phyloP scores from a whole-genome alignment of 92 coral and sea anemone genomes.

The Micromussa lordhowensis region DNA sequence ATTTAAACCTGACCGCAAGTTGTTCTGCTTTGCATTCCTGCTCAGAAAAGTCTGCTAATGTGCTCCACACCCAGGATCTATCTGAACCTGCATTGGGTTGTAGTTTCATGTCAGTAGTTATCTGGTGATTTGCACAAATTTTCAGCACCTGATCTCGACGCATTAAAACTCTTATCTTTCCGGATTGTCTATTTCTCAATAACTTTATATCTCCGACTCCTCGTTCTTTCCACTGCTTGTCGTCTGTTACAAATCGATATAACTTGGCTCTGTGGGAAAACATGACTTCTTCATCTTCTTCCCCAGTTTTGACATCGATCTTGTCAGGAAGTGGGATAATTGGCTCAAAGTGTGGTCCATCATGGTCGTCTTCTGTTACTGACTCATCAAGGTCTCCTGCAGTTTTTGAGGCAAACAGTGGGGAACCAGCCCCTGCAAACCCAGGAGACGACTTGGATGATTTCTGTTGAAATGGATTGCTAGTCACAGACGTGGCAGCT shows the following conservation, averaged over 20 bases:
- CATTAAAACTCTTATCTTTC: constrained; percentile 88
- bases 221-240: constrained; percentile 92
- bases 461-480: constrained; percentile 53
- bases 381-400: constrained; percentile 32
- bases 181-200: constrained; percentile 63
- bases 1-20: constrained; percentile 89
- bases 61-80: constrained; percentile 94
- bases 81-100: constrained; percentile 83
- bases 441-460: constrained; percentile 50
- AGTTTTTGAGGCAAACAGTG: constrained; percentile 49
- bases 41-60: constrained; percentile 88
- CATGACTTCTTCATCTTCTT: constrained; percentile 85
- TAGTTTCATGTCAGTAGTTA: constrained; percentile 88
- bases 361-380: constrained; percentile 32
- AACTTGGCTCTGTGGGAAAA: constrained; percentile 87
- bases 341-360: constrained; percentile 88
- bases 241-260: constrained; percentile 78
- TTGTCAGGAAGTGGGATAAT: constrained; percentile 89
- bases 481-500: constrained; percentile 54
- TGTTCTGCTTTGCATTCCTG: constrained; percentile 83
- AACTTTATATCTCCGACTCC: constrained; percentile 95
- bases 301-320: constrained; percentile 81
- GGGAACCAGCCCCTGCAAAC: constrained; percentile 70
- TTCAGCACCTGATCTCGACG: constrained; percentile 88
- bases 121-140: constrained; percentile 94